phyloP scores from a whole-genome alignment of 2,797 vertebrate species.

The Choloepus didactylus region DNA sequence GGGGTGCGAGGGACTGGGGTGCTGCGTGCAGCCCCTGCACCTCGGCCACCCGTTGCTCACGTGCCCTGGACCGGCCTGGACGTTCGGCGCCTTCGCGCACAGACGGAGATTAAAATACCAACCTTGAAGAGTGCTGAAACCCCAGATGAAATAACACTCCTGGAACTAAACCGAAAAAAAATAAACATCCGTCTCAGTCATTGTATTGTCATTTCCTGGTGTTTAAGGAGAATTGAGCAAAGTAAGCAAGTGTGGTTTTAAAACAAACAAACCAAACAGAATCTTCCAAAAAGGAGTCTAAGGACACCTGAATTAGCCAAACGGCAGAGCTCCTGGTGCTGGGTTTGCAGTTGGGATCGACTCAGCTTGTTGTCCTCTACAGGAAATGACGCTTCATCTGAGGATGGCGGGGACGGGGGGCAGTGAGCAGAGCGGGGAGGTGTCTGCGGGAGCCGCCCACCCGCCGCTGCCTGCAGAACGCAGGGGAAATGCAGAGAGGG shows the following conservation, averaged over 20 bases:
- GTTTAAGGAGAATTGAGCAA: not conserved
- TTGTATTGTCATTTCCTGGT: constrained; percentile 55
- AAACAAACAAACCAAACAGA: constrained; percentile 11
- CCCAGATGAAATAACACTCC: not conserved
- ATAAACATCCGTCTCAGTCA: not conserved
- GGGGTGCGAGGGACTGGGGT: not conserved
- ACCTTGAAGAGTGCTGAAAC: not conserved
- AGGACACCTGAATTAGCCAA: not conserved
- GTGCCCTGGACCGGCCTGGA: no score
- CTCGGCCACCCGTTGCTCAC: no score
- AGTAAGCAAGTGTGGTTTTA: constrained; percentile 20
- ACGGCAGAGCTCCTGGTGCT: not conserved
- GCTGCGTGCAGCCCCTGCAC: no score
- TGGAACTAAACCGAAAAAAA: constrained; percentile 13
- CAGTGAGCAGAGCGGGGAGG: no score
- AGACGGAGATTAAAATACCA: not conserved
- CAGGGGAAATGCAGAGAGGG: no score
- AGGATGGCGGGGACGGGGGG: not conserved
- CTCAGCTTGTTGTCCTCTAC: not conserved
- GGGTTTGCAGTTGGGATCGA: not conserved
- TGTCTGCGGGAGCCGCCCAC: no score
- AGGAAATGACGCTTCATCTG: not conserved
- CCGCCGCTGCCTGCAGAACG: no score
- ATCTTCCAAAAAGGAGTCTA: not conserved
- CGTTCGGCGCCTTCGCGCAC: not conserved